These are phyloP conservation scores for Diarsia dahlii DNA, from an alignment of 2,888 invertebrate genomes.

Conservation along the genomic window DNA sequence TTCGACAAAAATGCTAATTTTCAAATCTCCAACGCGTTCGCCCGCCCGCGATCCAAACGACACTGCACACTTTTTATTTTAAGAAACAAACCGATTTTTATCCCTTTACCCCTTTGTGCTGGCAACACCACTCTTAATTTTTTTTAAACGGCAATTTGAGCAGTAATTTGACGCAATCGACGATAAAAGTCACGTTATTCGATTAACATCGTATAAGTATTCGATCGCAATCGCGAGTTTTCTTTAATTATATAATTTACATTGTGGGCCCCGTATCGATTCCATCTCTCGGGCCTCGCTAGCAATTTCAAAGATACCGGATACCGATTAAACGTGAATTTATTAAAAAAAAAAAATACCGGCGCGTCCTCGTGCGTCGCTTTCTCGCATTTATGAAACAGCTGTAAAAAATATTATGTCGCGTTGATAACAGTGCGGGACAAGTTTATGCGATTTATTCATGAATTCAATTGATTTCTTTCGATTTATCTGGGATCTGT, in stretches of 20 bases:
- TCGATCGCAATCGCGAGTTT: slow-evolving; percentile 83
- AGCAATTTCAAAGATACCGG: slow-evolving; percentile 86
- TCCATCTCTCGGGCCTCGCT: slow-evolving; percentile 82
- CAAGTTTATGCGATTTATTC: slow-evolving; percentile 87
- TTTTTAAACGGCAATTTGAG: slow-evolving; percentile 69
- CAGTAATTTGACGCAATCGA: slow-evolving; percentile 75
- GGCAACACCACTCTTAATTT: slow-evolving; percentile 58
- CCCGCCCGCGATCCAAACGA: slow-evolving; percentile 84
- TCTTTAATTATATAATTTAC: slow-evolving; percentile 90
- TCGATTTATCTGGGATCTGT: slow-evolving; percentile 79
- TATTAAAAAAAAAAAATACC: slow-evolving; percentile 82
- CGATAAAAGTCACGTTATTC: slow-evolving; percentile 80
- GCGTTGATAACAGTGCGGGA: slow-evolving; percentile 80
- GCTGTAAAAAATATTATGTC: slow-evolving; percentile 85
- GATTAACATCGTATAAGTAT: slow-evolving; percentile 81
- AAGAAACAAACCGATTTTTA: slow-evolving; percentile 74
- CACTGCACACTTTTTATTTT: slow-evolving; percentile 83
- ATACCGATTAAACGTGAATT: slow-evolving; percentile 84
- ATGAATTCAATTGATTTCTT: slow-evolving; percentile 88
- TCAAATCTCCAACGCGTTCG: slow-evolving; percentile 88
- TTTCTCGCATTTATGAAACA: slow-evolving; percentile 79
- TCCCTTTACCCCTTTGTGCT: slow-evolving; percentile 63
- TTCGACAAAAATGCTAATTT: slow-evolving; percentile 91
- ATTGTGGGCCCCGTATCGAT: slow-evolving; percentile 82
- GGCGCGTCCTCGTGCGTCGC: slow-evolving; percentile 71